phyloP scores from a whole-genome alignment of 2,888 invertebrate genomes.

The Scelioninae gen. 1 region DNA sequence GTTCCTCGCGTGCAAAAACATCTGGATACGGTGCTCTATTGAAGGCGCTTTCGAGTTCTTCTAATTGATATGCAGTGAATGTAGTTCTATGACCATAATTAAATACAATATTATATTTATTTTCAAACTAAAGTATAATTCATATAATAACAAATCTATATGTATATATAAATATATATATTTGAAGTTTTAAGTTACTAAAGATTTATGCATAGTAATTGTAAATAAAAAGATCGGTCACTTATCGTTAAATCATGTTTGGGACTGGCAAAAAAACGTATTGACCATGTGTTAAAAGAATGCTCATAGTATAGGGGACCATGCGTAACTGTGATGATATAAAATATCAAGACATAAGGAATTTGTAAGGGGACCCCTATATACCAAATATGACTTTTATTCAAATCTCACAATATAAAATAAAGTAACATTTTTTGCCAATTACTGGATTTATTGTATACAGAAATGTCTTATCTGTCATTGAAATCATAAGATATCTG shows the following conservation, averaged over 20 bases:
- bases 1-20: constrained; percentile 96
- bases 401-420: constrained; percentile 4
- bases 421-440: constrained; percentile 1
- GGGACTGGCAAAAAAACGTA: constrained; percentile 5
- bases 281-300: constrained; percentile 55
- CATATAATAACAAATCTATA: no score
- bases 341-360: constrained; percentile 14
- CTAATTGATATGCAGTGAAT: constrained; percentile 97
- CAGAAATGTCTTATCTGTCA: no score
- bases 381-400: constrained; percentile 31
- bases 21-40: constrained; percentile 98
- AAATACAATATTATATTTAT: no score
- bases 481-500: no score
- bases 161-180: no score
- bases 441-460: constrained; percentile 1
- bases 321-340: constrained; percentile 35
- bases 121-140: no score
- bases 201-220: no score
- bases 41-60: constrained; percentile 96
- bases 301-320: constrained; percentile 14
- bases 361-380: constrained; percentile 48
- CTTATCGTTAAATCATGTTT: constrained; percentile 17
- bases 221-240: neutral
- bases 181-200: no score
- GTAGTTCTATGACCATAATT: constrained; percentile 91